Base-by-base conservation (phyloP, 1,140 invertebrate genomes). In the Zaprionus kolodkinae region DNA sequence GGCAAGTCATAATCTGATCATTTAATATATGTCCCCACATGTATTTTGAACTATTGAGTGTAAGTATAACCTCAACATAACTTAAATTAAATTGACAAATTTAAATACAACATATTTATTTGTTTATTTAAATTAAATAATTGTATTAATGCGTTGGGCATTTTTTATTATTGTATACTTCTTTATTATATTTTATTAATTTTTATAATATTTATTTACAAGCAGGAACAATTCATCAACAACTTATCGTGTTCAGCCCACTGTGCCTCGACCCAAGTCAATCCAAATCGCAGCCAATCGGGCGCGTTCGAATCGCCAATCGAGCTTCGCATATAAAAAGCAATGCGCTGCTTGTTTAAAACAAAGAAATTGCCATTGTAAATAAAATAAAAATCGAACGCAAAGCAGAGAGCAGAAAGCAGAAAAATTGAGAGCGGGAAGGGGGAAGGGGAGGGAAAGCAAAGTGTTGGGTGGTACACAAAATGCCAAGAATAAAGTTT, bases 311-410 rank as follows among this genome's bases (percentile, higher is more conserved):
- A 87, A 87, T 87, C 80, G 81, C 84, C 84, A 88, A 84, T 87
- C 85, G 80, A 80, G 74, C 43, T 15, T 67, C 84, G 78, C 77
- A 84, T 88, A 87, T 87, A 87, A 87, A 87, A 87, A 88, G 80
- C 84, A 87, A 87, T 87, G 84, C 84, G 80, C 84, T 87, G 68
- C 84, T 88, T 87, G 84, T 87, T 87, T 87, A 88, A 87, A 88
- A 88, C 80, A 88, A 88, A 89, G 81, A 89, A 88, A 89, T 89
- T 89, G 85, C 85, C 70, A 81, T 73, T 88, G 81, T 85, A 89
- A 89, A 89, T 84, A 89, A 81, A 85, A 84, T 84, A 76, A 72
- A 76, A 75, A 75, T 54, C 63, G 72, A 69, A 83, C 45, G 45
- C 60, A 72, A 54, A 64, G 59, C 63, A 72, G 66, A 70, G 50